Evolutionary conservation across 2,888 invertebrate genomes (phyloP).

Genomic region (Seladonia tumulorum): DNA sequence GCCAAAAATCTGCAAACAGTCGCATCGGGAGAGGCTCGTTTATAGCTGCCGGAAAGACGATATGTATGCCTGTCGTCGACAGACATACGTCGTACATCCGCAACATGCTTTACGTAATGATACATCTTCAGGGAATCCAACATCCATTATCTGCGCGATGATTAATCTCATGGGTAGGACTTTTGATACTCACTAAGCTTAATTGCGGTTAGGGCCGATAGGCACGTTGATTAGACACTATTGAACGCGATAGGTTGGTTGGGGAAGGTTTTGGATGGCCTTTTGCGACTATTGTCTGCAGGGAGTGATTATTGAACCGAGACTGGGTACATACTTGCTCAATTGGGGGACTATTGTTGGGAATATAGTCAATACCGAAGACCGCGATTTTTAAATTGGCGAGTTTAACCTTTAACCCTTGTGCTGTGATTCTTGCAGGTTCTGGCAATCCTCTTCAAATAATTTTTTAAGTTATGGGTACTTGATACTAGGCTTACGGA

Average conservation of each 20-base stretch:
- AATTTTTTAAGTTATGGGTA: not conserved
- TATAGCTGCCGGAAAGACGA: conserved; percentile 25
- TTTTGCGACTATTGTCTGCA: not conserved
- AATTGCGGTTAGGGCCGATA: not conserved
- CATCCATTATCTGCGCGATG: not conserved
- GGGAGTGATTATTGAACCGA: not conserved
- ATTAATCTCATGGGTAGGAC: not conserved
- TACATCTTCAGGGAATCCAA: not conserved
- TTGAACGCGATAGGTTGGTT: not conserved
- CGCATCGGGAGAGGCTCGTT: not conserved
- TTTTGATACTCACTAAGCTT: not conserved
- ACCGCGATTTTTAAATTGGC: not conserved
- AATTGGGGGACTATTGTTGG: not conserved
- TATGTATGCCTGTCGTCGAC: conserved; percentile 11
- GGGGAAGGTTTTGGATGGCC: not conserved
- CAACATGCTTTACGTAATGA: not conserved
- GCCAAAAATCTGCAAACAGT: conserved; percentile 14
- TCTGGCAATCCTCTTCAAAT: not conserved
- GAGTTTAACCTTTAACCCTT: not conserved
- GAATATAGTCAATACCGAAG: not conserved
- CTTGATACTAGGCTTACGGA: not conserved
- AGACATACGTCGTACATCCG: not conserved
- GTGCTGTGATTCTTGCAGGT: not conserved
- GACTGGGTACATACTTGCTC: not conserved
- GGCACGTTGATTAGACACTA: not conserved